Percentiles rank a stretch among this genome's conserved stretches.
These are phyloP conservation scores for Cranoglanis bouderius DNA, from an alignment of 2,113 vertebrate species.

Conservation along the genomic window DNA sequence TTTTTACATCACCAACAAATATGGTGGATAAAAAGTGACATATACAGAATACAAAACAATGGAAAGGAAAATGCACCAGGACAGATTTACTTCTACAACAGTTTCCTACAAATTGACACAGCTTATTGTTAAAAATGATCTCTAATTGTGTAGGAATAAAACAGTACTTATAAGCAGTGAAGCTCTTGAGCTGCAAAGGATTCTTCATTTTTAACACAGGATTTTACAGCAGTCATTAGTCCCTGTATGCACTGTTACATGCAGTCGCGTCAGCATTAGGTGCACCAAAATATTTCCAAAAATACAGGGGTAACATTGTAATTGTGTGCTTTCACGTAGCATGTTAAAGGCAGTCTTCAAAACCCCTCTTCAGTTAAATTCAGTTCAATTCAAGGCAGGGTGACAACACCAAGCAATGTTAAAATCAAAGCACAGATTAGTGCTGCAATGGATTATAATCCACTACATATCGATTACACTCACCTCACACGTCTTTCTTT, in stretches of 20 bases:
- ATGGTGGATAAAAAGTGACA: neutral
- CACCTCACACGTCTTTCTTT: neutral
- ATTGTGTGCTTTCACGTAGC: neutral
- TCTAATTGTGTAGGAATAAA: neutral
- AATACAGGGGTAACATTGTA: neutral
- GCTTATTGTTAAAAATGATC: neutral
- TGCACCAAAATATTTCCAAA: neutral
- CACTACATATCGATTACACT: neutral
- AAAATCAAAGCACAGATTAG: neutral
- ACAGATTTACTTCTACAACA: neutral
- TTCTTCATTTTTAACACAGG: neutral
- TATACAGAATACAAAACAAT: neutral
- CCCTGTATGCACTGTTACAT: neutral
- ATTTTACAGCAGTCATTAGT: neutral
- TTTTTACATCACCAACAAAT: neutral
- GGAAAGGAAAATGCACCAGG: neutral
- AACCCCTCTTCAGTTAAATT: neutral
- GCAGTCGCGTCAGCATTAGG: neutral
- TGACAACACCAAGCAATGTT: neutral
- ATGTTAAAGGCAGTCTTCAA: neutral
- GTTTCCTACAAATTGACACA: neutral
- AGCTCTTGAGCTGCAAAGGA: neutral
- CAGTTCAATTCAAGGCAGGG: neutral
- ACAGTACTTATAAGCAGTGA: neutral
- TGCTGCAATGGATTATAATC: neutral